Conservation (phyloP, 2,888 invertebrate genomes). For the Ferrisia virgata region DNA sequence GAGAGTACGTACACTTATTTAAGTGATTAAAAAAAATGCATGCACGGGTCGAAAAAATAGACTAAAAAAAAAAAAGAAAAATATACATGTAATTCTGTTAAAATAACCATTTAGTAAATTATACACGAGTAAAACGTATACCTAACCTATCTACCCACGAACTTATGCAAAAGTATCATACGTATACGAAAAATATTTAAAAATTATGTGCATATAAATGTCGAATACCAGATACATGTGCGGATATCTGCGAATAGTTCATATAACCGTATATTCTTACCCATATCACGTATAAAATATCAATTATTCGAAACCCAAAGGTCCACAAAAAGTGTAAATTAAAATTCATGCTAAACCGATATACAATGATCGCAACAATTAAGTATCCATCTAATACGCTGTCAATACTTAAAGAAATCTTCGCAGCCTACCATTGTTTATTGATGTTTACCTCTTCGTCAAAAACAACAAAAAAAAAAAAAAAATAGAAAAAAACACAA, state of each 20-base stretch:
- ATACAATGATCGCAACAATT: background rate
- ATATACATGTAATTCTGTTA: too few relatives aligned
- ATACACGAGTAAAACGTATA: too few relatives aligned
- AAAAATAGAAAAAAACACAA: too few relatives aligned
- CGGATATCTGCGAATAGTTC: too few relatives aligned
- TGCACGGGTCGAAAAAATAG: background rate
- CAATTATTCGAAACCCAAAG: conserved; percentile 18
- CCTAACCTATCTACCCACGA: too few relatives aligned
- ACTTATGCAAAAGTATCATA: too few relatives aligned
- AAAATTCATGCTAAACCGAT: background rate
- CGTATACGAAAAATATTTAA: too few relatives aligned
- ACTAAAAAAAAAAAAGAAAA: background rate
- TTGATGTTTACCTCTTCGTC: background rate
- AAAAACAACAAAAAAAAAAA: background rate
- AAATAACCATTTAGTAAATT: too few relatives aligned
- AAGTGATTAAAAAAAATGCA: background rate
- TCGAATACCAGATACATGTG: too few relatives aligned
- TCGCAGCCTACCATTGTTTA: background rate
- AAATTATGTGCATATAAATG: too few relatives aligned
- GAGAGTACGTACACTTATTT: background rate
- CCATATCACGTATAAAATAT: conserved; percentile 38
- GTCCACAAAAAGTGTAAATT: conserved; percentile 27
- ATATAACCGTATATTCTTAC: too few relatives aligned
- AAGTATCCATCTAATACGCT: background rate
- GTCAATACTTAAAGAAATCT: background rate